phyloP scores from a whole-genome alignment of 2,888 invertebrate species.

The Epirrhoe alternata region DNA sequence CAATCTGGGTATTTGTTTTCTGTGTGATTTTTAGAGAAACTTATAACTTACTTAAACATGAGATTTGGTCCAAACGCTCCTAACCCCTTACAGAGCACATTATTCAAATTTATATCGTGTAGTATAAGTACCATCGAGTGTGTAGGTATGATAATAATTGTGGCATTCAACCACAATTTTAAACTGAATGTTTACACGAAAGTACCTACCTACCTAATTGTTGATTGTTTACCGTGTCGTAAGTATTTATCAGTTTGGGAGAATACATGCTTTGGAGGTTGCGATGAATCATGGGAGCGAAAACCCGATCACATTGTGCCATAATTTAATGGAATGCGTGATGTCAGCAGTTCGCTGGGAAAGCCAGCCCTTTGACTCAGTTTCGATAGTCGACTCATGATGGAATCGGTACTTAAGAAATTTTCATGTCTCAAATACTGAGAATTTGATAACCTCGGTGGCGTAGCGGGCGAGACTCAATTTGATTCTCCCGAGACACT shows the following conservation, averaged over 20 bases:
- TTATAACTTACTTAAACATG: too few relatives aligned
- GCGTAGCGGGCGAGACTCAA: neutral
- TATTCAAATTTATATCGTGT: too few relatives aligned
- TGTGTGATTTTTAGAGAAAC: too few relatives aligned
- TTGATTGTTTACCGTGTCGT: neutral
- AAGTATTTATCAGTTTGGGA: neutral
- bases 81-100: too few relatives aligned
- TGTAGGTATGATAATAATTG: too few relatives aligned
- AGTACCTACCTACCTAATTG: neutral
- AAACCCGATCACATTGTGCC: slow-evolving; percentile 20
- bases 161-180: too few relatives aligned
- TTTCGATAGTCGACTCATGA: neutral
- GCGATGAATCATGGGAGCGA: slow-evolving; percentile 22
- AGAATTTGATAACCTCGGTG: slow-evolving; percentile 2
- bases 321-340: slow-evolving; percentile 30
- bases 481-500: too few relatives aligned
- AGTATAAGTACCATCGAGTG: too few relatives aligned
- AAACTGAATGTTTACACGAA: too few relatives aligned
- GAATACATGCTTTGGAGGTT: slow-evolving; percentile 1
- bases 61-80: too few relatives aligned
- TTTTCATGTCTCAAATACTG: slow-evolving; percentile 12
- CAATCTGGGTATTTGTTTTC: too few relatives aligned
- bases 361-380: slow-evolving; percentile 26
- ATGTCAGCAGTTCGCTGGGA: slow-evolving; percentile 24
- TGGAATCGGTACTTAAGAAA: neutral